Conservation (phyloP, 2,888 invertebrate species). For the Colletes collaris region DNA sequence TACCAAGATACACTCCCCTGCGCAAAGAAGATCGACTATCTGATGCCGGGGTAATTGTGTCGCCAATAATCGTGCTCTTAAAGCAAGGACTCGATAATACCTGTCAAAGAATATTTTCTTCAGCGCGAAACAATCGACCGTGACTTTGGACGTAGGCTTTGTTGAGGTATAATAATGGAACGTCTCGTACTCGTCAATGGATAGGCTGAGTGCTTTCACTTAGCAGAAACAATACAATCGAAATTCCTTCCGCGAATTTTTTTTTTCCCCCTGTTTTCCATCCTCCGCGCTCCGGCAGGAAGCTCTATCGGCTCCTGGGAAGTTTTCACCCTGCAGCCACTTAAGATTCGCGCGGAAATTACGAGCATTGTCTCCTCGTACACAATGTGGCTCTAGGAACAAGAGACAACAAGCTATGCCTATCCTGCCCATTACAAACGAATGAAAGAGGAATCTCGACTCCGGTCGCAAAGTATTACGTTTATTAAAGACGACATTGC, state of each 20-base stretch:
- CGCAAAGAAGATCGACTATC: slow-evolving; percentile 15
- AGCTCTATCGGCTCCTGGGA: slow-evolving; percentile 23
- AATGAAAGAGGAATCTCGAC: slow-evolving; percentile 6
- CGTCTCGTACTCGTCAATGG: slow-evolving; percentile 38
- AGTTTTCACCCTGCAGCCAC: slow-evolving; percentile 40
- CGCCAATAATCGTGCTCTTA: slow-evolving; percentile 29
- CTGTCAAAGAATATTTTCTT: slow-evolving; percentile 39
- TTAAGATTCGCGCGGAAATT: slow-evolving; percentile 53
- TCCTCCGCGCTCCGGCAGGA: neutral
- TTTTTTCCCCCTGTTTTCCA: neutral
- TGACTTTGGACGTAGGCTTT: slow-evolving; percentile 44
- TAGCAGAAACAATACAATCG: slow-evolving; percentile 51
- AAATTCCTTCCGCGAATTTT: slow-evolving; percentile 47
- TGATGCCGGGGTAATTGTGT: slow-evolving; percentile 11
- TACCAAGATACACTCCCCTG: neutral
- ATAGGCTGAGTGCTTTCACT: slow-evolving; percentile 36
- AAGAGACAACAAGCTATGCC: slow-evolving; percentile 18
- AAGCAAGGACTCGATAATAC: slow-evolving; percentile 29
- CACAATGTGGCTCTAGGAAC: slow-evolving; percentile 40
- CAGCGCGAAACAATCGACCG: slow-evolving; percentile 42
- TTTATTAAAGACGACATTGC: slow-evolving; percentile 32
- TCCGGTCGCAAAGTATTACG: slow-evolving; percentile 21
- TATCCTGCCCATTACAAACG: neutral
- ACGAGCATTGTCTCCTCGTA: slow-evolving; percentile 47
- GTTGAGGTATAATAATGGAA: slow-evolving; percentile 46